Evolutionary conservation across 1,140 invertebrate genomes (phyloP), one percentile per base, ranked within the genome.

Genomic region (Conus ventricosus): DNA sequence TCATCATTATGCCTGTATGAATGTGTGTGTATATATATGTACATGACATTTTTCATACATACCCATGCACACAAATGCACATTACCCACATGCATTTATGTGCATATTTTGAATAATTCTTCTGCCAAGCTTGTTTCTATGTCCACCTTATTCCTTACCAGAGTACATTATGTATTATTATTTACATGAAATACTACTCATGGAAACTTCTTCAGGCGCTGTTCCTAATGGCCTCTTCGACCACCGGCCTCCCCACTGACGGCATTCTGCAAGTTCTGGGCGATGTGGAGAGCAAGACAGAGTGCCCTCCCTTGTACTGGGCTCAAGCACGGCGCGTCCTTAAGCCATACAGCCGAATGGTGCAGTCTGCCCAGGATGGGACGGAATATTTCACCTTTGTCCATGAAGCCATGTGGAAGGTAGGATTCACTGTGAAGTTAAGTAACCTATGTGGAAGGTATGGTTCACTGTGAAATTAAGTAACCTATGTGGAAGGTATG

Each of bases 301-400:
- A 84, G 67, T 75, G 91, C 20, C 91, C 93, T 54, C 85, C 88
- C 4, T 67, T 93, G 39, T 87, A 91, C 75, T 93, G 92, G 93
- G 90, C 91, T 5, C 91, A 91, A 57, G 89, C 91, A 3, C 89
- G 91, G 53, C 89, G 93, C n/a, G 63, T 87, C n/a, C 82, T 94
- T 7, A 93, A 93, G 75, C 92, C 91, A 13, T 93, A 93, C 84
- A 87, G 92, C 20, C 87, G 89, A 76, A 88, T 55, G 5, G 85
- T 89, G 0, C 84, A 51, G 20, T 63, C 63, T 6, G 88, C 88
- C 17, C 87, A 87, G 3, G 82, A 85, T 84, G 25, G 53, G 25
- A 78, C 84, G 17, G 89, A 89, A 60, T 84, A 84, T 13, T 86
- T 93, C 8, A 90, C 86, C 25, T 93, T 92, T 87, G 89, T 88